These are phyloP conservation scores for Anoura caudifer DNA, from an alignment of 2,113 vertebrate species.

Conservation along the genomic window DNA sequence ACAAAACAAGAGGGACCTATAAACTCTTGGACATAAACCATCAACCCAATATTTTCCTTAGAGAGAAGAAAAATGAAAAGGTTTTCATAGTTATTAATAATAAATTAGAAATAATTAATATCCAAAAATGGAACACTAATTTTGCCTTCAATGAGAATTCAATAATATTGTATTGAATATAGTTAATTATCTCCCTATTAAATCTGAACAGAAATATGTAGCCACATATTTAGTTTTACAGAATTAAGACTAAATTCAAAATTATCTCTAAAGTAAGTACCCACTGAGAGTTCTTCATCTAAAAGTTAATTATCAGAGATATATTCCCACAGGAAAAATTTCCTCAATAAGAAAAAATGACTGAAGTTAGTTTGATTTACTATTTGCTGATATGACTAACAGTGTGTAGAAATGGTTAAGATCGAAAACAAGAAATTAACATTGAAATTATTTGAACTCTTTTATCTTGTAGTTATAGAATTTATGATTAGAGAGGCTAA, in stretches of 20 bases:
- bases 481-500: background rate
- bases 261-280: background rate
- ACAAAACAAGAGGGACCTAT: background rate
- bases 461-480: background rate
- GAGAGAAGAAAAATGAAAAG: background rate
- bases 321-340: background rate
- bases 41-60: background rate
- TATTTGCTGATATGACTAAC: background rate
- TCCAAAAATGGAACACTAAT: background rate
- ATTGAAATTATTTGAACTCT: background rate
- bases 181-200: background rate
- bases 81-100: background rate
- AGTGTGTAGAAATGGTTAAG: background rate
- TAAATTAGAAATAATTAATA: slow-evolving; percentile 2
- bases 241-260: background rate
- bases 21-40: background rate
- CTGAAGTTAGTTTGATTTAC: background rate
- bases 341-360: background rate
- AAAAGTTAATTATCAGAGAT: background rate
- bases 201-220: background rate
- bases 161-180: background rate
- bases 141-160: background rate
- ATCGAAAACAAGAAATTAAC: background rate
- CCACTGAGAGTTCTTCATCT: background rate
- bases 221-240: background rate